Evolutionary conservation across 2,113 vertebrate species (phyloP).

Genomic region (Callaeas wilsoni): DNA sequence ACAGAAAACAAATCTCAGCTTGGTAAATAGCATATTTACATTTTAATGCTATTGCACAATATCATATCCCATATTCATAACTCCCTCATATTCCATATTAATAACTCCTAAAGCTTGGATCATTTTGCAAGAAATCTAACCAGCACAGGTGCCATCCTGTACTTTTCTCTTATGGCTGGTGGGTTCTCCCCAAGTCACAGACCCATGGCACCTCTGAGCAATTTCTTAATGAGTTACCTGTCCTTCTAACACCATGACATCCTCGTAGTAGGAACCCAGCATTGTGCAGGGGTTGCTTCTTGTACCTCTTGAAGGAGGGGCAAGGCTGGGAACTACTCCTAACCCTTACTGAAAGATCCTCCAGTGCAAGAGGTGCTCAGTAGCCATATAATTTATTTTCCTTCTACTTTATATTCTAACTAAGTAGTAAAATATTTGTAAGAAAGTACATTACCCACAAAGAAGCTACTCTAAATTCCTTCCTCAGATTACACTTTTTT

Average conservation of each 20-base stretch:
- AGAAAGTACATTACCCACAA: not conserved
- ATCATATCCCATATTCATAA: not conserved
- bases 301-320: not conserved
- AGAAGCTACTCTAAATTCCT: not conserved
- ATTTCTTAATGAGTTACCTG: not conserved
- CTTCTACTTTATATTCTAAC: not conserved
- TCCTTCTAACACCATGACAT: not conserved
- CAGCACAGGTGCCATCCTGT: not conserved
- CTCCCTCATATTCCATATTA: not conserved
- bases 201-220: not conserved
- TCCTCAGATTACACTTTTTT: not conserved
- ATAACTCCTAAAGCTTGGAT: not conserved
- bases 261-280: not conserved
- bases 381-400: not conserved
- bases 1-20: not conserved
- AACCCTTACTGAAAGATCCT: not conserved
- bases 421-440: not conserved
- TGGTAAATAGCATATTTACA: not conserved
- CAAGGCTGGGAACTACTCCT: not conserved
- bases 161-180: fast-evolving
- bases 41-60: not conserved
- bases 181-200: not conserved
- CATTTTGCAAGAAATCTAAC: not conserved
- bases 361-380: not conserved
- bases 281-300: not conserved